Evolutionary conservation across 2,888 invertebrate genomes (phyloP), one percentile per base, ranked within the genome.

Genomic region (Melangyna quadrimaculata): DNA sequence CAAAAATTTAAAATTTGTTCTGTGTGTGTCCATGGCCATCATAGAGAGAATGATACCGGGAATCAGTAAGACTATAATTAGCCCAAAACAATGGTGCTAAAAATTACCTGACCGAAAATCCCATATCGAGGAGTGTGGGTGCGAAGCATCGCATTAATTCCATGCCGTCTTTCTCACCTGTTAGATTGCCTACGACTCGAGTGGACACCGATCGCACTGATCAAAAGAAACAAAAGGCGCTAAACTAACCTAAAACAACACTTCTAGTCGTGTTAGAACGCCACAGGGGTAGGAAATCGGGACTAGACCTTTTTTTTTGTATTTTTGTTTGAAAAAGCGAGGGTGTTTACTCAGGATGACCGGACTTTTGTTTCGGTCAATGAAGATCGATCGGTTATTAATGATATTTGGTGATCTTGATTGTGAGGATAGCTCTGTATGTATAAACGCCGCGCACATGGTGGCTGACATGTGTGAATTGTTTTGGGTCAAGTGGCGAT

Each of bases 381-480:
- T 86, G 86, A 67, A 86, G 86, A 86, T 86, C 86, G 86, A 86
- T 86, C 73, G 86, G 81, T 86, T 86, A 86, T 81, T 86, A 86
- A 86, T 86, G 81, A 61, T 72, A 40, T 75, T 80, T 77, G 80
- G 57, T 63, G 79, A 72, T 80, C 67, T 63, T 10, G 67, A 51
- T 57, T 5, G 32, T 53, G 57, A 40, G 24, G 37, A 32, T 51
- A 24, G 6, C n/a, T n/a, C n/a, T n/a, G n/a, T 6, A 19, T 1
- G 2, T 3, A 27, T 3, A 27, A 27, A 6, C 27, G 9, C 5
- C 17, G 59, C 70, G 79, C 77, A 73, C 81, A 72, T 72, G 81
- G 81, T 81, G 77, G 77, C 72, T 73, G 48, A 73, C 86, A 86
- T 86, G 86, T 86, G 86, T 86, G 81, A 86, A 86, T 86, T 86